A percentile compares a stretch with the other conserved stretches of the same genome.
Evolutionary conservation across 2,113 vertebrate genomes (phyloP).

Genomic region (Bufo bufo): DNA sequence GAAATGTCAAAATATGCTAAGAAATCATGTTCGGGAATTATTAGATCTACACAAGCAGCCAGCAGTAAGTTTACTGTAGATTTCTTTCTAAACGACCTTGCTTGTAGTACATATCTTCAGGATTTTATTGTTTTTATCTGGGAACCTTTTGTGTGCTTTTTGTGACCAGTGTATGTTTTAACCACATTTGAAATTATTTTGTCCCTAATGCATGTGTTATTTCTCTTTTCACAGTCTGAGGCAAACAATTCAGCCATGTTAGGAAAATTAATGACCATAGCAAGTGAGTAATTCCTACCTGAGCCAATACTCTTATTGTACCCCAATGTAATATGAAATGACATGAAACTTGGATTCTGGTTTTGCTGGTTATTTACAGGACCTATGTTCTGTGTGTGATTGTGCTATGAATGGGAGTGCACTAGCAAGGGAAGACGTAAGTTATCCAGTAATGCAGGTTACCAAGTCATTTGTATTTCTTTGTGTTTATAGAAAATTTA

Average conservation of each 20-base stretch:
- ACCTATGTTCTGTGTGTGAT: no score
- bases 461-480: slow-evolving; percentile 21
- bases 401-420: no score
- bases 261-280: slow-evolving; percentile 96
- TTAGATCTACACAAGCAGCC: slow-evolving; percentile 96
- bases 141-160: no score
- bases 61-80: slow-evolving; percentile 75
- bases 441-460: not conserved
- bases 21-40: slow-evolving; percentile 92
- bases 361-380: not conserved
- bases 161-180: not conserved
- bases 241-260: slow-evolving; percentile 94
- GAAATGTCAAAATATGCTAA: slow-evolving; percentile 99
- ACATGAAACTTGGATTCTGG: not conserved
- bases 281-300: slow-evolving; percentile 81
- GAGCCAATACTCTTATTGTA: not conserved
- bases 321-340: not conserved
- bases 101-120: no score
- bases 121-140: no score
- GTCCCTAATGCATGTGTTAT: not conserved
- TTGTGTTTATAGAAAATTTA: slow-evolving; percentile 83
- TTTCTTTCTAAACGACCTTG: no score
- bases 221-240: slow-evolving; percentile 85
- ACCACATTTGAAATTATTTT: not conserved
- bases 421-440: not conserved